Evolutionary conservation across 2,888 invertebrate species (phyloP).

Genomic region (Epirrhoe tristata): DNA sequence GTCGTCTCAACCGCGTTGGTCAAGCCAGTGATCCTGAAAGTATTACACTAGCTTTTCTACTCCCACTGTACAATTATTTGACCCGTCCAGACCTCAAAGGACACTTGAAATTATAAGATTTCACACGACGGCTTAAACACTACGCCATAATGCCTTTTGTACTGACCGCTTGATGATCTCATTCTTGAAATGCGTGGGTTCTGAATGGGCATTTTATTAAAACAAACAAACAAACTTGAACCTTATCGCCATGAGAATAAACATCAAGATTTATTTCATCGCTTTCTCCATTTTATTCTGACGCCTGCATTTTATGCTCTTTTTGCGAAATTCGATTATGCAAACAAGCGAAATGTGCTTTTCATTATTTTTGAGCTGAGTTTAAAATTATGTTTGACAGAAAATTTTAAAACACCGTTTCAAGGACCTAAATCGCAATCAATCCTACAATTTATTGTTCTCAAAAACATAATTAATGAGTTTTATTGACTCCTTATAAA

Average conservation of each 20-base stretch:
- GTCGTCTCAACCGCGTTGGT: too few relatives aligned
- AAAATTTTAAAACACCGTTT: neutral
- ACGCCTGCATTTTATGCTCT: conserved; percentile 10
- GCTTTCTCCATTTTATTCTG: conserved; percentile 19
- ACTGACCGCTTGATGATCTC: conserved; percentile 49
- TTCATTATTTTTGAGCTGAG: neutral
- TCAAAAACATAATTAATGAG: neutral
- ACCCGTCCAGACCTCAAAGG: conserved; percentile 32
- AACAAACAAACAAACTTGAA: conserved; percentile 20
- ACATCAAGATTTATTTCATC: conserved; percentile 8
- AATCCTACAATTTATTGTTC: neutral
- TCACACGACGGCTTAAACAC: conserved; percentile 49
- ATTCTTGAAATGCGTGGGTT: conserved; percentile 46
- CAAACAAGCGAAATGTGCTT: conserved; percentile 10
- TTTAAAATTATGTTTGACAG: neutral
- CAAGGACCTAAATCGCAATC: neutral
- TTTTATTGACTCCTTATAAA: neutral
- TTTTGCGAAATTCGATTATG: conserved; percentile 23
- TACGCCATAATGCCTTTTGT: conserved; percentile 45
- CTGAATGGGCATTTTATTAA: conserved; percentile 29
- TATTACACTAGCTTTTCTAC: conserved; percentile 9
- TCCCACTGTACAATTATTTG: conserved; percentile 12
- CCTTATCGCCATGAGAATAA: conserved; percentile 10
- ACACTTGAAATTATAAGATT: conserved; percentile 48
- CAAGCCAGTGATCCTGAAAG: too few relatives aligned